These are phyloP conservation scores for Anoplius nigerrimus DNA, from an alignment of 2,888 invertebrate genomes.

Conservation along the genomic window DNA sequence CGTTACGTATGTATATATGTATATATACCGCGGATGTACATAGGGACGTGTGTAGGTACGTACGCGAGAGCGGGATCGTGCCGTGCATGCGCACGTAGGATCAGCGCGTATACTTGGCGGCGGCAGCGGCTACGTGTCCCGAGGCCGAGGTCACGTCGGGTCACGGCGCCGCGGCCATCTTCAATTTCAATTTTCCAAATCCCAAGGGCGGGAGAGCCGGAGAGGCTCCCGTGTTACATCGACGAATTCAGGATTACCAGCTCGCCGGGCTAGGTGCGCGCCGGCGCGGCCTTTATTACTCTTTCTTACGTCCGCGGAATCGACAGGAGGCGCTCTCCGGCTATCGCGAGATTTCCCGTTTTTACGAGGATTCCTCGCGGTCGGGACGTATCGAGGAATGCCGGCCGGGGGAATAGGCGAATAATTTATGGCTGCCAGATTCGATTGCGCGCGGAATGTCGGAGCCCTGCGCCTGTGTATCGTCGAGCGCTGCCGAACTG, in stretches of 20 bases:
- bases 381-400: no score
- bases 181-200: slow-evolving; percentile 36
- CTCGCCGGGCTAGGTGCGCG: not conserved
- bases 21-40: no score
- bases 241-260: slow-evolving; percentile 15
- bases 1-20: no score
- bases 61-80: not conserved
- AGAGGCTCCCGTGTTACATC: not conserved
- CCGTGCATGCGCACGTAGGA: not conserved
- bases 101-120: slow-evolving; percentile 19
- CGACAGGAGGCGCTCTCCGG: not conserved
- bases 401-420: no score
- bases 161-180: slow-evolving; percentile 30
- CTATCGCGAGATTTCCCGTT: not conserved
- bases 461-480: no score
- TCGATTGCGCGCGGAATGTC: no score
- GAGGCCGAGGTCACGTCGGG: slow-evolving; percentile 44
- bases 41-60: no score
- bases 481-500: no score
- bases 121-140: slow-evolving; percentile 30
- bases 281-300: slow-evolving; percentile 9
- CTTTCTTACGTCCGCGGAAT: not conserved
- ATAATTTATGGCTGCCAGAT: no score
- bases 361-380: not conserved
- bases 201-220: slow-evolving; percentile 14